Evolutionary conservation across 2,888 invertebrate species (phyloP).

Genomic region (Tinea pellionella): DNA sequence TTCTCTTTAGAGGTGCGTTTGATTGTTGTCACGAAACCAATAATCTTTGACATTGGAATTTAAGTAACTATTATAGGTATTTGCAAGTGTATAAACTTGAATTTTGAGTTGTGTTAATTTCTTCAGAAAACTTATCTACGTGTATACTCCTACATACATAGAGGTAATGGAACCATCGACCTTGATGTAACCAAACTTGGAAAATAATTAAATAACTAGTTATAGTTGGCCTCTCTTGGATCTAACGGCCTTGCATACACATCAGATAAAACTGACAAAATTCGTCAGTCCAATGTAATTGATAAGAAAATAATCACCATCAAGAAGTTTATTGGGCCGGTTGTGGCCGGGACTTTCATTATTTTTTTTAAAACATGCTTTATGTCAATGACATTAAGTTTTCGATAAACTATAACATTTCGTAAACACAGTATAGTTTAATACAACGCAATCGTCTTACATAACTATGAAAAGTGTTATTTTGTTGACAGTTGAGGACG

Average conservation of each 20-base stretch:
- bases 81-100: too few relatives aligned
- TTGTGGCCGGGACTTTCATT: neutral
- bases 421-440: neutral
- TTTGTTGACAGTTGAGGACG: neutral
- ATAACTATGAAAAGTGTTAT: neutral
- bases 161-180: neutral
- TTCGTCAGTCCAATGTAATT: neutral
- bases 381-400: neutral
- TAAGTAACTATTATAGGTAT: neutral
- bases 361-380: neutral
- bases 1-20: neutral
- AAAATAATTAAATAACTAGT: slow-evolving; percentile 11
- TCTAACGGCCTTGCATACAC: slow-evolving; percentile 17
- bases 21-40: neutral
- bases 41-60: neutral
- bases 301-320: neutral
- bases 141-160: neutral
- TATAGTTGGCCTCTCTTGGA: slow-evolving; percentile 1
- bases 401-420: neutral
- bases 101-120: too few relatives aligned
- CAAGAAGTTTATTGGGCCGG: neutral
- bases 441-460: neutral
- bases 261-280: slow-evolving; percentile 20
- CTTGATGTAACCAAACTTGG: slow-evolving; percentile 5
- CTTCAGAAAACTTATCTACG: neutral